A percentile compares a stretch with the other conserved stretches of the same genome.
Evolutionary conservation across 2,888 invertebrate species (phyloP).

Genomic region (Muschampia plurimacula): DNA sequence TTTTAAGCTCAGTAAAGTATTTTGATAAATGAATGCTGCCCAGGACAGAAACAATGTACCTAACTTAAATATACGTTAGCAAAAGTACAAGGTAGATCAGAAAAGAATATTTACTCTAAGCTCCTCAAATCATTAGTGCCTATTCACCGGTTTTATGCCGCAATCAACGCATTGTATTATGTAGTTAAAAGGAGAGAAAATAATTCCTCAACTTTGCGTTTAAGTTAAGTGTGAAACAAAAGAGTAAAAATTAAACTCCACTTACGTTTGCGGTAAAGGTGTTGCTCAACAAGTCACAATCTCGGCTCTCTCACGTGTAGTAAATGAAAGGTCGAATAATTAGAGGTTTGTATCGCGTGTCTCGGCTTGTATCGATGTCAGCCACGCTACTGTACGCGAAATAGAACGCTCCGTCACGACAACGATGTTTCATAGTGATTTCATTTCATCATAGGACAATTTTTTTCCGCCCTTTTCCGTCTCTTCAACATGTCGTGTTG

Average conservation of each 20-base stretch:
- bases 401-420: conserved; percentile 41
- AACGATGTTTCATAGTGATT: conserved; percentile 15
- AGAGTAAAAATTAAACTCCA: conserved; percentile 17
- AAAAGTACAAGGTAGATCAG: too few species aligned
- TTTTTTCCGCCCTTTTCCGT: not conserved
- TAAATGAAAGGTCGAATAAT: conserved; percentile 63
- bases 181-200: not conserved
- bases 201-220: not conserved
- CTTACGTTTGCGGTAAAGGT: conserved; percentile 11
- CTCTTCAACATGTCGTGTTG: too few species aligned
- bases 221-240: conserved; percentile 13
- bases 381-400: conserved; percentile 61
- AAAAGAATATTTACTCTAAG: too few species aligned
- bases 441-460: not conserved
- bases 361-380: conserved; percentile 56
- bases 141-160: not conserved
- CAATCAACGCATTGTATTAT: not conserved
- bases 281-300: conserved; percentile 40
- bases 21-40: too few species aligned
- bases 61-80: too few species aligned
- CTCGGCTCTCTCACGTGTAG: conserved; percentile 48
- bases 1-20: too few species aligned
- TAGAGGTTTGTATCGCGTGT: conserved; percentile 56
- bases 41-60: too few species aligned
- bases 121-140: not conserved